These are phyloP conservation scores for Psammodynastes pulverulentus DNA, from an alignment of 2,113 vertebrate species.

Conservation along the genomic window DNA sequence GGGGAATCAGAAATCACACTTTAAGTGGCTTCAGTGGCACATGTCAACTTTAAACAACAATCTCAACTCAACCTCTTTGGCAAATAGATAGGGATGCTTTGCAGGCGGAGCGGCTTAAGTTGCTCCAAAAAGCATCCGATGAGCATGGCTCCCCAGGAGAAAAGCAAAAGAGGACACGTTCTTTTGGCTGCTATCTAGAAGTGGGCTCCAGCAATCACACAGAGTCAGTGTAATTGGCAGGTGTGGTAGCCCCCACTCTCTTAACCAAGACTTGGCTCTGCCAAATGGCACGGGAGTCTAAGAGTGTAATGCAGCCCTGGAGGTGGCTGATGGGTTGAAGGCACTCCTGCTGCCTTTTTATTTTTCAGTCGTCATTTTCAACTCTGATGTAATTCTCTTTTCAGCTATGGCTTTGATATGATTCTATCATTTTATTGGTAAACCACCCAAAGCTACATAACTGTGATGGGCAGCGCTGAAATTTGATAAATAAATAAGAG, in stretches of 20 bases:
- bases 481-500: background rate
- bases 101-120: background rate
- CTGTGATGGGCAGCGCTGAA: background rate
- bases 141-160: background rate
- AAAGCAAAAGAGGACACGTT: background rate
- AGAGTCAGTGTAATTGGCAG: background rate
- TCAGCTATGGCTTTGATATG: background rate
- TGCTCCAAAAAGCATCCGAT: background rate
- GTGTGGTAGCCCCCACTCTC: background rate
- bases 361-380: background rate
- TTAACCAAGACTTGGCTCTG: background rate
- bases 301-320: background rate
- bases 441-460: background rate
- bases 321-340: background rate
- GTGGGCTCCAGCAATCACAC: background rate
- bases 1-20: background rate
- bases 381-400: background rate
- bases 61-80: background rate
- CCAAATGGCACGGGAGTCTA: background rate
- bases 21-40: accelerated
- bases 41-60: background rate
- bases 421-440: background rate
- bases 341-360: background rate
- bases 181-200: background rate
- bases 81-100: accelerated